Base-by-base conservation (phyloP, 1,140 invertebrate species). In the silkworm (Bombyx mori) region DNA sequence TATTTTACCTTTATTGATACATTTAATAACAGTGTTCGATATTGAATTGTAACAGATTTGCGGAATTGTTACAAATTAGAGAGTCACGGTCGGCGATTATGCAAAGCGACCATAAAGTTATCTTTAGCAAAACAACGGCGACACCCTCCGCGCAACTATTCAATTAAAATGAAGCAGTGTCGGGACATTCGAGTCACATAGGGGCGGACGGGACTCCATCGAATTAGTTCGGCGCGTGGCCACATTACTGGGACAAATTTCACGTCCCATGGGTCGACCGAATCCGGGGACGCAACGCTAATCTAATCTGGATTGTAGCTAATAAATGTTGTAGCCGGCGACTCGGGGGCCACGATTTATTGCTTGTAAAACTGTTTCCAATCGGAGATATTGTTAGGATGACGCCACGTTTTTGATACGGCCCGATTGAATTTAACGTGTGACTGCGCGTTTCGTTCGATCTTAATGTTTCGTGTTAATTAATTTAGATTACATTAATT, bases 141-240 rank as follows among this genome's bases (percentile, higher is more conserved):
- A 54, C 69, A 76, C 77, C 79, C 76, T 79, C 68, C 68, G 61
- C 68, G 61, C 63, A 79, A 86, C 83, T 85, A 86, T 86, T 86
- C 80, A 85, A 86, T 86, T 85, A 86, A 75, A 85, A 84, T 75
- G 78, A 80, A 82, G 78, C 79, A 82, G 73, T 75, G 75, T 70
- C 66, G 69, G 71, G 75, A 74, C 75, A 85, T 84, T 81, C 83
- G 73, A 81, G 79, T 86, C 83, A 86, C 83, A 84, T 79, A 73
- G 73, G 69, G 68, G 74, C 75, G 82, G 83, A 79, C 78, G 65
- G 54, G 62, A 71, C 69, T 81, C 67, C 77, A 79, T 79, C 79
- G 81, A 87, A 87, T 87, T 87, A 87, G 79, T 72, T 70, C 70
- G 79, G 79, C 84, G 84, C 84, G 84, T 87, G 84, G 84, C 84